Conservation (phyloP, 64 coral and sea anemone genomes). For the Actinia tenebrosa region DNA sequence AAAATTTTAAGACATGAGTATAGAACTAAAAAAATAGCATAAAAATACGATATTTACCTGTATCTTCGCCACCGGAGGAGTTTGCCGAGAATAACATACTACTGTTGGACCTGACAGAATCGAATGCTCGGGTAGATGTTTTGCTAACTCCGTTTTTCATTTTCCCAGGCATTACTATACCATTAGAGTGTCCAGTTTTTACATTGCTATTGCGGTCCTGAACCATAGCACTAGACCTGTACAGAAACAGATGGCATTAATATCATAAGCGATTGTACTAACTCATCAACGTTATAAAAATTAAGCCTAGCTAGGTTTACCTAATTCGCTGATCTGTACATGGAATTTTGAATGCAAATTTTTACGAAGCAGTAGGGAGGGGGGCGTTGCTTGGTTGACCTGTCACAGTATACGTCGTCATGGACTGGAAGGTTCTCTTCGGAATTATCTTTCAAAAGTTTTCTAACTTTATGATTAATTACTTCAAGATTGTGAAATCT, state of each 20-base stretch:
- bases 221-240: slow-evolving; percentile 24
- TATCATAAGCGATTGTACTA: not conserved
- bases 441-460: not conserved
- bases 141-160: slow-evolving; percentile 37
- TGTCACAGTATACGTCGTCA: not conserved
- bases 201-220: slow-evolving; percentile 33
- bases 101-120: slow-evolving; percentile 67
- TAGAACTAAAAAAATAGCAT: not conserved
- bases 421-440: not conserved
- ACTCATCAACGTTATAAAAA: not conserved
- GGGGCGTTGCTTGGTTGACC: not conserved
- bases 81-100: slow-evolving; percentile 53
- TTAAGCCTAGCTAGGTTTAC: not conserved
- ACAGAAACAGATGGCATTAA: not conserved
- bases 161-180: not conserved
- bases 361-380: not conserved
- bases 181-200: not conserved
- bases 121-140: slow-evolving; percentile 63
- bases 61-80: slow-evolving; percentile 78
- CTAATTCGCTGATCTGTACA: slow-evolving; percentile 12
- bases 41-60: slow-evolving; percentile 36
- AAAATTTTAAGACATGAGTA: not conserved
- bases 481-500: not conserved
- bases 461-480: not conserved
- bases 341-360: slow-evolving; percentile 22